Evolutionary conservation across 1,140 invertebrate species (phyloP).

Genomic region (Hydropsyche tenuis): DNA sequence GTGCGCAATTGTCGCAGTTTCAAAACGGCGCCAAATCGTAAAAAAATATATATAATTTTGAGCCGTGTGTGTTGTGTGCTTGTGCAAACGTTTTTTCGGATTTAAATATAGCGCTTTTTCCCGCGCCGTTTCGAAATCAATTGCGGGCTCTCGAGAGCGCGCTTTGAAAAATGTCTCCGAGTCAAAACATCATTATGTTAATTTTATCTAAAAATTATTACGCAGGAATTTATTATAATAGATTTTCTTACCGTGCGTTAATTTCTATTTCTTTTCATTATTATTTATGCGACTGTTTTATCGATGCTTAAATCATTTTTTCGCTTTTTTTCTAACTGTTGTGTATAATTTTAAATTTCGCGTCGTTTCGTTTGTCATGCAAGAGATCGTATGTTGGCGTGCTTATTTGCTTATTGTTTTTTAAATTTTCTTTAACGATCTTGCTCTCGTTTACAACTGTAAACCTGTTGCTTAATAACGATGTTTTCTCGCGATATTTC

Average conservation of each 20-base stretch:
- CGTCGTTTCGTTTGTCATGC: not conserved
- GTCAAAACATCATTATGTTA: constrained; percentile 24
- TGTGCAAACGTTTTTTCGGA: not conserved
- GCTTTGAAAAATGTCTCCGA: constrained; percentile 3
- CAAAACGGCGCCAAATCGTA: not conserved
- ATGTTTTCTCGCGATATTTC: not conserved
- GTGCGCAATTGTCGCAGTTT: not conserved
- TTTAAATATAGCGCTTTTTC: constrained; percentile 5
- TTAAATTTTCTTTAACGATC: constrained; percentile 7
- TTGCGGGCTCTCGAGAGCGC: not conserved
- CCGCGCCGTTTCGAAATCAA: constrained; percentile 9
- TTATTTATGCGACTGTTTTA: too few relatives aligned
- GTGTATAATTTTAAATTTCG: not conserved
- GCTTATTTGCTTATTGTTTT: not conserved
- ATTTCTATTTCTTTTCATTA: not conserved
- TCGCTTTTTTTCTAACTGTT: not conserved
- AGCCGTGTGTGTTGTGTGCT: not conserved
- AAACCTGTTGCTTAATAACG: constrained; percentile 14
- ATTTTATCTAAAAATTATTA: constrained; percentile 23
- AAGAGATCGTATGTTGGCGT: too few relatives aligned
- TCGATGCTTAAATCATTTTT: not conserved
- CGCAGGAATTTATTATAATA: constrained; percentile 22
- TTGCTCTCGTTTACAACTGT: constrained; percentile 1
- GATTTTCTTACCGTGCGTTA: not conserved
- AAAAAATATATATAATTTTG: not conserved